Evolutionary conservation across 2,888 invertebrate genomes (phyloP), one percentile per base, ranked within the genome.

Genomic region (Xanthorhoe designata): DNA sequence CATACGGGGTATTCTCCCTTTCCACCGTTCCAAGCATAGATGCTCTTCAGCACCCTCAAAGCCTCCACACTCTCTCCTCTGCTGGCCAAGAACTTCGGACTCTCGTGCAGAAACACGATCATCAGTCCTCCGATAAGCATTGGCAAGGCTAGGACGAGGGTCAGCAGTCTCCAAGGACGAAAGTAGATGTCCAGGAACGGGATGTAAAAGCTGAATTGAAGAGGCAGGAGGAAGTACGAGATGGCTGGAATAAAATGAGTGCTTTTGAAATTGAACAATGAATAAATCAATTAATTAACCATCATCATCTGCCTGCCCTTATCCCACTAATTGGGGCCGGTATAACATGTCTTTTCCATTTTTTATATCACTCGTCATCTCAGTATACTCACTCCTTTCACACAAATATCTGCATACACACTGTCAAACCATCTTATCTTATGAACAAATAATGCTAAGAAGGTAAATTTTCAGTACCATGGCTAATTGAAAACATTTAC

Each of bases 81-180:
- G 19, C 95, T 94, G 6, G 96, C 91, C 62, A 96, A 87, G 79
- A 95, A 97, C 82, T 96, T 96, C 0, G 97, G 97, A 73, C 96
- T 97, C 82, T 97, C 97, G 0, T 96, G 95, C 35, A 96, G 87
- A 50, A 84, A 89, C 0, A 90, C 79, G 42, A 95, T 85, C 63
- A 95, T 88, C 0, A 95, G 9, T 0, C 95, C 94, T 51, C 96
- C 94, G 0, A 95, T 35, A 0, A 85, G 87, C 5, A 88, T 62
- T 0, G 86, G 84, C 0, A 84, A 15, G 0, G 88, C 81, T 64
- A 87, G 58, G 0, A 80, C 71, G 0, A 96, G 85, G 0, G 96
- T 86, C 66, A 96, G 95, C 9, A 97, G 78, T 17, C 97, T 93
- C 97, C 97, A 97, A 0, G 97, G 95, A 62, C 94, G 93, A 70